Evolutionary conservation across 2,797 vertebrate genomes (phyloP), one percentile per base, ranked within the genome.

Genomic region (Monodelphis domestica): DNA sequence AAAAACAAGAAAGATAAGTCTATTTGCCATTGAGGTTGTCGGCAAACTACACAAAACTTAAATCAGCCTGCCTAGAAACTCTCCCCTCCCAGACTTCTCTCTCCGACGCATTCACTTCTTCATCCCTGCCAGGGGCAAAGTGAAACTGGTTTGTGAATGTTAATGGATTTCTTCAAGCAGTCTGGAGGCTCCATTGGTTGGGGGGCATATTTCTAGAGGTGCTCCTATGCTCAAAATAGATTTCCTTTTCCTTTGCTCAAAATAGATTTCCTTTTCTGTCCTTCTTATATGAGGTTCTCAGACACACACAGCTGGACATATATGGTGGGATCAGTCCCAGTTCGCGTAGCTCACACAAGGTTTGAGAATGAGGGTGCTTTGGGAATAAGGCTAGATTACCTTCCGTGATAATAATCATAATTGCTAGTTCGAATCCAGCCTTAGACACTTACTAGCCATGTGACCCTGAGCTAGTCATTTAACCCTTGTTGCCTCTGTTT

Each of bases 91-190:
- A 54, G 50, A n/a, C 70, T 57, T 92, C 84, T 87, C 78, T 29
- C n/a, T 93, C 93, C 94, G 70, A 90, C 55, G 1, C 53, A 53
- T 88, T 88, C 88, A 53, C 87, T 88, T 88, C 70, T 92, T 57
- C 87, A 87, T 26, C n/a, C 91, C 93, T 94, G 87, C 90, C 57
- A 51, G 90, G 91, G 56, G 88, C 89, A 92, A 94, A 91, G 94
- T 12, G 56, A 0, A 17, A 95, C 84, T 56, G 54, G 53, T 89
- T 88, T 93, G 45, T 90, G 90, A 97, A 95, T 92, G 33, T 78
- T 54, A 95, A 96, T 95, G 95, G 94, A 96, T 97, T 94, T 93
- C 94, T 95, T 91, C 28, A 55, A 91, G 93, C 94, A 89, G 88
- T 91, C 96, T 94, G 50, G 63, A 96, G 91, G 92, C 92, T 91